Base-by-base conservation (phyloP, 2,888 invertebrate genomes). In the Trissonchulus sp. region DNA sequence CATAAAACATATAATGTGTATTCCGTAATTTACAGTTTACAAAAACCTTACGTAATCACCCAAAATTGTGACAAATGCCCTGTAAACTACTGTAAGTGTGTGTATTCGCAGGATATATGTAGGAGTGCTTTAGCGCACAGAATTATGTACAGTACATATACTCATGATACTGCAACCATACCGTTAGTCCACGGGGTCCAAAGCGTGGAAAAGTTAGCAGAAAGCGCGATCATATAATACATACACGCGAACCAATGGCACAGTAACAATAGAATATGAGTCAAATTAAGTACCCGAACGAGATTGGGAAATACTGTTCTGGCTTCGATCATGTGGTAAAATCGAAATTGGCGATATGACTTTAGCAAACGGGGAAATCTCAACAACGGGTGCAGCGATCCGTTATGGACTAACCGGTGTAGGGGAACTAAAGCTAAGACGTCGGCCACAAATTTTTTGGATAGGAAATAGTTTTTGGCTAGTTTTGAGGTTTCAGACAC, bases 161-260 rank as follows among this genome's bases (percentile, higher is more conserved):
- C n/a, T n/a, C n/a, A n/a, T n/a, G n/a, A n/a, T n/a, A n/a, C n/a
- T n/a, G n/a, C n/a, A n/a, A n/a, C n/a, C 48, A 48, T 48, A 48
- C 48, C 48, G 23, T 88, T 3, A 93, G 92, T 63, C 65, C 65
- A 63, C n/a, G n/a, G 28, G 30, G 65, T 63, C 65, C 68, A 68
- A 28, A 23, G 30, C 2, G 72, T 72, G 68, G 62, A 69, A 48
- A 84, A 85, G 3, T 81, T 1, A 84, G 83, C 63, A 28, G 8
- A 31, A 84, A 95, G 93, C 2, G 94, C 94, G 75, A 96, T 89
- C 83, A 96, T 87, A 87, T 92, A 96, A 88, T 96, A 96, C 88
- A 96, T 96, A 86, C 95, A 96, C 75, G 96, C 96, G 85, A 96
- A 96, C 96, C 96, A 96, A 85, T 96, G 96, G 73, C 95, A 94